Conservation (phyloP, 2,797 vertebrate genomes). For the Synaphobranchus kaupii region DNA sequence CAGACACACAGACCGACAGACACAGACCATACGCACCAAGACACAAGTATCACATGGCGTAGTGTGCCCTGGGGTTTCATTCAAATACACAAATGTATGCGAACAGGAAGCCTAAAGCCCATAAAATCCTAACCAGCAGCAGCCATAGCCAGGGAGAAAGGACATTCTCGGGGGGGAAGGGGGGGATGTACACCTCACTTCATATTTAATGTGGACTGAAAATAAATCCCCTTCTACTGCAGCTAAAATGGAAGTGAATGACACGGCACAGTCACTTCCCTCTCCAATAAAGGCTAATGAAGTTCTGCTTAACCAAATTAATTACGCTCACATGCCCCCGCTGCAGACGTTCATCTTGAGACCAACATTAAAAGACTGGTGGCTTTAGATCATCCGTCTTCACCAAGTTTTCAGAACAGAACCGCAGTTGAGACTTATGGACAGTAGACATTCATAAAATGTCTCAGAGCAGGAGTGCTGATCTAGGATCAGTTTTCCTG, state of each 20-base stretch:
- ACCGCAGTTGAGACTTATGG: background rate
- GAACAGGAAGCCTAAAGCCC: background rate
- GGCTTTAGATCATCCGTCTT: background rate
- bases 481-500: no score
- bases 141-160: background rate
- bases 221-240: background rate
- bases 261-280: background rate
- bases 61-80: background rate
- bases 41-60: background rate
- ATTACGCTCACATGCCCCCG: background rate
- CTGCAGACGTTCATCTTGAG: background rate
- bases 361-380: background rate
- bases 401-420: background rate
- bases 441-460: background rate
- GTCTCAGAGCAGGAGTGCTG: no score
- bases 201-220: background rate
- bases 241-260: background rate
- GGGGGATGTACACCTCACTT: background rate
- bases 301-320: background rate
- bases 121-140: background rate
- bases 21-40: background rate
- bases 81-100: background rate
- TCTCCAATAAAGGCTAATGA: background rate
- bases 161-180: background rate
- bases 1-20: background rate